Base-by-base conservation (phyloP, 1,140 invertebrate species). In the Temnothorax curvispinosus region DNA sequence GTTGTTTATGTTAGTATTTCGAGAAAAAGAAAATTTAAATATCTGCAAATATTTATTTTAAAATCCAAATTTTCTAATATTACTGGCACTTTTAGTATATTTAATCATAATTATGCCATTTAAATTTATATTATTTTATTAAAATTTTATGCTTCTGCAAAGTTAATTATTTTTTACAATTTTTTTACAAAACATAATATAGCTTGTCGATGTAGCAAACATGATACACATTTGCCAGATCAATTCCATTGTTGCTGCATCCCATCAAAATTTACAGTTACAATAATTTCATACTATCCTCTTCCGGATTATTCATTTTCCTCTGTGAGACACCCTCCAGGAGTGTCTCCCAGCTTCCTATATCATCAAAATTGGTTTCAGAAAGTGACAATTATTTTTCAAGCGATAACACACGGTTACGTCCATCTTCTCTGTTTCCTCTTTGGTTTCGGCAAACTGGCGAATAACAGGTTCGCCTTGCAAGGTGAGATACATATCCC, bases 381-480 rank as follows among this genome's bases (percentile, higher is more conserved):
- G 76, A 75, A 74, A 41, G 38, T 75, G 69, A 77, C 86, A 82
- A 92, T 93, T 92, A 91, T 92, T 84, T 84, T 91, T 86, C 88
- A 86, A 62, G 62, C 82, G 81, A 69, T 90, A 87, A 90, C 88
- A 90, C 52, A 74, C 56, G 64, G 75, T 87, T 90, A 87, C 81
- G 86, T 32, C 76, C 60, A 89, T 91, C 86, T 87, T 92, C 3
- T 32, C 41, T 69, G 5, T 50, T 69, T 27, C 41, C 13, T 50
- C 21, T 69, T 69, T 67, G 58, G 84, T 88, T 91, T 87, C 87
- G 85, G 85, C 47, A 65, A 7, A 71, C 89, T 67, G 60, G 85
- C 80, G 86, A 90, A 93, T 71, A 84, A 84, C 92, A 93, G 92
- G 93, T 94, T 93, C 91, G 91, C 92, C 93, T 94, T 93, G 91